These are phyloP conservation scores for Drosophila takahashii DNA, from an alignment of 1,140 invertebrate genomes.

Conservation along the genomic window DNA sequence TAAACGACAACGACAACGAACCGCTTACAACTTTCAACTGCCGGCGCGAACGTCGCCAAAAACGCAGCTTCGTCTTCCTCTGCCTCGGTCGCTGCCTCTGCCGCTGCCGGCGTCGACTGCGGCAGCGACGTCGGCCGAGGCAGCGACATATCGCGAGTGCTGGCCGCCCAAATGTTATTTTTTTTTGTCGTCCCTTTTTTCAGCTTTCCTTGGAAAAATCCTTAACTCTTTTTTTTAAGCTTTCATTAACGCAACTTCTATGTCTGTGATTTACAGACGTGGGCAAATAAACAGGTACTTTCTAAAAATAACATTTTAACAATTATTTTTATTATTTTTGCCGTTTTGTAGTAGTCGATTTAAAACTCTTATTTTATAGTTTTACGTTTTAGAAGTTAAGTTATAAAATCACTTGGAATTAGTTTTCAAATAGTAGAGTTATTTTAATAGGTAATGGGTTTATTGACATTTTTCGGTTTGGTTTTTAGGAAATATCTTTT, in stretches of 20 bases:
- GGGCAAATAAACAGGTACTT: neutral
- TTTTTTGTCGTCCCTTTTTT: conserved; percentile 8
- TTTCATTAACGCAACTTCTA: neutral
- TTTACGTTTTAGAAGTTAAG: too few relatives aligned
- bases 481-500: too few relatives aligned
- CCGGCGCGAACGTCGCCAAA: conserved; percentile 41
- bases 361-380: too few relatives aligned
- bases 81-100: conserved; percentile 7
- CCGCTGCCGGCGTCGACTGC: conserved; percentile 12
- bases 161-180: conserved; percentile 8
- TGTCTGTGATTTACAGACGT: neutral
- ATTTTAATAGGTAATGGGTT: too few relatives aligned
- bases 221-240: neutral
- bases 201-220: neutral
- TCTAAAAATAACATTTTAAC: too few relatives aligned
- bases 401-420: too few relatives aligned
- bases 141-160: conserved; percentile 19
- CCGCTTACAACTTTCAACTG: conserved; percentile 74
- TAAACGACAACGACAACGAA: conserved; percentile 45
- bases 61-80: conserved; percentile 49
- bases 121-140: conserved; percentile 9
- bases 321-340: too few relatives aligned
- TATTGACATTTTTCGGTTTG: too few relatives aligned
- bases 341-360: too few relatives aligned
- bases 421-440: too few relatives aligned